Evolutionary conservation across 2,797 vertebrate genomes (phyloP), one percentile per base, ranked within the genome.

Genomic region (Coccyzus lansbergi): DNA sequence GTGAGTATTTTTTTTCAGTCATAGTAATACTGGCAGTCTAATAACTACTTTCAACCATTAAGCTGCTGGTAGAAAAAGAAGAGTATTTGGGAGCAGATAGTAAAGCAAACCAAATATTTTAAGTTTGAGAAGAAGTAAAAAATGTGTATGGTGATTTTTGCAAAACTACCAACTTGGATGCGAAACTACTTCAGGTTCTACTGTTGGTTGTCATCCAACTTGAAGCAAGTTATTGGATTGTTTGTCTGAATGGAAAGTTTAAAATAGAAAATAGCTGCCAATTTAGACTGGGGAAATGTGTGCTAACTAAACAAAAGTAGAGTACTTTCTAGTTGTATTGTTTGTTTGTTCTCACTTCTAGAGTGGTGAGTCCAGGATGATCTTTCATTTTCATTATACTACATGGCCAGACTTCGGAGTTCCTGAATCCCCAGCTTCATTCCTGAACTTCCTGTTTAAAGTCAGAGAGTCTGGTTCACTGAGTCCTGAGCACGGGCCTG

Each of bases 391-490:
- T 98, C 99, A 99, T 98, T 99, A 99, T 97, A 99, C 99, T 82
- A 99, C 99, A 2, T 99, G 99, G 99, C 99, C 99, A 95, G 99
- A 99, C 96, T 99, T 99, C 38, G 99, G 99, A 86, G 99, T 99
- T 72, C 99, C 99, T 18, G 99, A 99, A 95, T 99, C 99, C 74
- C 99, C 99, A 21, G 99, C 98, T 94, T 99, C 99, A 71, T 99
- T 99, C 97, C 99, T 99, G 94, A 98, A 99, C 95, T 99, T 99
- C 97, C 98, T 99, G 92, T 98, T 99, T 95, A 98, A 99, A 97
- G 99, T 99, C 53, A 98, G 99, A 89, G 98, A 99, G 72, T 99
- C 99, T n/a, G 98, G 98, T 31, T 99, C 98, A 1, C 95, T 99
- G 86, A 98, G 94, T 68, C 91, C 98, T 1, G 98, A 99, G 9